Base-by-base conservation (phyloP, 2,113 vertebrate species). In the Tapirus terrestris region DNA sequence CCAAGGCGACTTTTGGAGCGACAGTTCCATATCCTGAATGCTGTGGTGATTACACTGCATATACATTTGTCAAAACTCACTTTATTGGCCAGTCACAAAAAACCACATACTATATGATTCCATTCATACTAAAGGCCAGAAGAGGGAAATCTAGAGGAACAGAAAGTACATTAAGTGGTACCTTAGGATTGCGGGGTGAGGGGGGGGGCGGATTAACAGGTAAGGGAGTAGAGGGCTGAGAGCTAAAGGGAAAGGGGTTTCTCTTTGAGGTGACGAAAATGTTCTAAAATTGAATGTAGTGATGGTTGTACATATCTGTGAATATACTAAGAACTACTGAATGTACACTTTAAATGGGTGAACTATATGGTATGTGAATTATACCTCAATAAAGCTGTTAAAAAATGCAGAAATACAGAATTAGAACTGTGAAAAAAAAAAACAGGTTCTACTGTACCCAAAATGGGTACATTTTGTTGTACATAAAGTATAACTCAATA, bases 31-130 rank as follows among this genome's bases (percentile, higher is more conserved):
- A 82, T 63, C 14, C 86, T 95, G 20, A 93, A 20, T 91, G 31
- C 25, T 85, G 11, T 76, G 58, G 23, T 82, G 53, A 63, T 23
- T 31, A 29, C 8, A 82, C 2, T 33, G 21, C 36, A 45, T 17
- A 75, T 21, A 76, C 8, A 82, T 58, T 82, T 73, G 11, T 88
- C 85, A 84, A 91, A 92, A 53, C 17, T 58, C 70, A 80, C 77
- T 90, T 97, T 82, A 91, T 14, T 25, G 84, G 58, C 58, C 58
- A 93, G 51, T 39, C 61, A 91, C n/a, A 77, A 77, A 39, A 94
- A 68, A 33, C 3, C 29, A 75, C 23, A 75, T 25, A 80, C 20
- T 96, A 31, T 39, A 75, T 21, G 13, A 61, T 53, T 92, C 85
- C 17, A 96, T 53, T 91, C 53, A 95, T 20, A 77, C 12, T 31